Base-by-base conservation (phyloP, 2,113 vertebrate genomes). In the Perca schrenkii region DNA sequence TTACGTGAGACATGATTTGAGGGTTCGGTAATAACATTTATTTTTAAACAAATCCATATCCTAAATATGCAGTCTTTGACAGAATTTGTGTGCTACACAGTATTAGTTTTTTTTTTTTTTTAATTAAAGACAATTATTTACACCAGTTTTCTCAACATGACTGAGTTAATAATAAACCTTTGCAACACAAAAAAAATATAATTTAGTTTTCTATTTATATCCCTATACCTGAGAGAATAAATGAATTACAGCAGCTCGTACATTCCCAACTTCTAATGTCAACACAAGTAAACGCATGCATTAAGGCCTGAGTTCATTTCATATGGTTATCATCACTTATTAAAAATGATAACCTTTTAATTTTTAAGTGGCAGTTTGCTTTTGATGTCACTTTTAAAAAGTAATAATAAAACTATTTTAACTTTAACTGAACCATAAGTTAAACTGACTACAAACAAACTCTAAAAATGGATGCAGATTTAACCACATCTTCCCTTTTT, bases 151-250 rank as follows among this genome's bases (percentile, higher is more conserved):
- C 3, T 50, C 8, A 68, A 49, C 19, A 28, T 50, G 1, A 16
- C 21, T 46, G 3, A 43, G 19, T 25, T 74, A 31, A 28, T 46
- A 49, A 54, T 28, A 47, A 77, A 76, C 21, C 1, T 14, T 25
- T 54, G 54, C 60, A 65, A 47, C 8, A 63, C 40, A 73, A 19
- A 25, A 25, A 25, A 40, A 34, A 4, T 6, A 15, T 28, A 40
- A 52, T 46, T 79, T 12, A 47, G 16, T 47, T 67, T 58, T 47
- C 4, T 19, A 70, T 8, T 68, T 62, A 4, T 40, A 46, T 50
- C 12, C 8, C 36, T 56, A 11, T 36, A 81, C 77, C 68, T 61
- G 80, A 91, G 85, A 74, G 6, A 57, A 50, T 74, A 50, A 47
- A 7, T 11, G 0, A 74, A 60, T 70, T 25, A 69, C 46, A 77